Evolutionary conservation across 2,888 invertebrate genomes (phyloP), one percentile per base, ranked within the genome.

Genomic region (Ornithoptera alexandrae): DNA sequence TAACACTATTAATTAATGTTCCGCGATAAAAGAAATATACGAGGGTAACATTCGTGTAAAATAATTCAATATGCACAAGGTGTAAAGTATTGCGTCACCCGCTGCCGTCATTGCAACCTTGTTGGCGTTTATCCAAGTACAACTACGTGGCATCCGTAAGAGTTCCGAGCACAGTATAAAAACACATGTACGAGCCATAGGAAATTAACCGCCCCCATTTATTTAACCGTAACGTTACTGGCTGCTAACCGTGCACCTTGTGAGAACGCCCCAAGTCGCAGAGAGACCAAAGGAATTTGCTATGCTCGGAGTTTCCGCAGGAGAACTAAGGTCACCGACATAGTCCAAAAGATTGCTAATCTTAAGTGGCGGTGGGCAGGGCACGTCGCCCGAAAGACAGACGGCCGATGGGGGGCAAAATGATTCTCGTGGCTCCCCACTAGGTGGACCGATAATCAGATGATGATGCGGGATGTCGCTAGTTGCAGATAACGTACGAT

Each of bases 41-140:
- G 5, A 18, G n/a, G n/a, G n/a, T n/a, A 53, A n/a, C n/a, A n/a
- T 53, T 53, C 18, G 53, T 53, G 7, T 53, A 18, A 53, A 53
- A n/a, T 53, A 53, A 56, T 65, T n/a, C 61, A 61, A 61, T 42
- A 65, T 61, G 61, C 60, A 61, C 60, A 61, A 60, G 60, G 30
- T 60, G 57, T 42, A 69, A 65, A 56, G 61, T 22, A 42, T 66
- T 70, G 70, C 70, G 67, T 70, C 70, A 70, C 61, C 60, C 42
- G 68, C 69, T 65, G 70, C 71, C 70, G 71, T 73, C 74, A 74
- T 71, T 77, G 77, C 76, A 75, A 75, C 74, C 70, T 75, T 72
- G 69, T 74, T 77, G 77, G 77, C 74, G 24, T 46, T n/a, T 30
- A 39, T 73, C 77, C 77, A 77, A 73, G 56, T 57, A 68, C 56